A percentile compares a stretch with the other conserved stretches of the same genome.
Evolutionary conservation across 2,888 invertebrate genomes (phyloP).

Genomic region (Catocala sponsa): DNA sequence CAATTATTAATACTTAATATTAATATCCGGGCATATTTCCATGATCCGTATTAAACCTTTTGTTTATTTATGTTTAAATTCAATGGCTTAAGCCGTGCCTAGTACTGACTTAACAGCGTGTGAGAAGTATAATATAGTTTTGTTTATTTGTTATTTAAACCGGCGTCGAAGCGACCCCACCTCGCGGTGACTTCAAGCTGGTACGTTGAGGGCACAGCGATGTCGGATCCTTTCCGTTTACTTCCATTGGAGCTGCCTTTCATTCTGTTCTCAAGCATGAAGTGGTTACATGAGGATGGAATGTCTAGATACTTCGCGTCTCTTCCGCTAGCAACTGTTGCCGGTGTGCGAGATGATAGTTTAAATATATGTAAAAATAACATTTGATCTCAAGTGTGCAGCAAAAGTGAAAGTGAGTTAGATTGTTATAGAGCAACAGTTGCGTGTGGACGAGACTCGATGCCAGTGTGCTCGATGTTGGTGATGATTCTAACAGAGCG

Average conservation of each 20-base stretch:
- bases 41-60: conserved; percentile 20
- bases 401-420: conserved; percentile 83
- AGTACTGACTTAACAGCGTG: conserved; percentile 44
- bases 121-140: conserved; percentile 82
- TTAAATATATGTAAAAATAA: conserved; percentile 84
- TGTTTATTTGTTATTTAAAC: conserved; percentile 61
- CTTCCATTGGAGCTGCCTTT: conserved; percentile 23
- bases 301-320: conserved; percentile 51
- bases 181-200: conserved; percentile 53
- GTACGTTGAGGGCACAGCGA: conserved; percentile 48
- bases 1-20: conserved; percentile 69
- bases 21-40: conserved; percentile 47
- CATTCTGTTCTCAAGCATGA: conserved; percentile 49
- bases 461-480: conserved; percentile 60
- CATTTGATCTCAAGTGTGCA: conserved; percentile 88
- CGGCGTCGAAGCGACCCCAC: conserved; percentile 42
- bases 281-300: conserved; percentile 58
- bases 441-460: conserved; percentile 64
- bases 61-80: conserved; percentile 11
- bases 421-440: conserved; percentile 73
- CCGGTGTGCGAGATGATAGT: conserved; percentile 83
- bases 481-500: conserved; percentile 73
- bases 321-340: conserved; percentile 71
- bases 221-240: conserved; percentile 38
- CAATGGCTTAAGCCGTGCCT: conserved; percentile 21